A percentile compares a stretch with the other conserved stretches of the same genome.
phyloP scores from a whole-genome alignment of 2,113 vertebrate genomes.

The Gobio gobio region DNA sequence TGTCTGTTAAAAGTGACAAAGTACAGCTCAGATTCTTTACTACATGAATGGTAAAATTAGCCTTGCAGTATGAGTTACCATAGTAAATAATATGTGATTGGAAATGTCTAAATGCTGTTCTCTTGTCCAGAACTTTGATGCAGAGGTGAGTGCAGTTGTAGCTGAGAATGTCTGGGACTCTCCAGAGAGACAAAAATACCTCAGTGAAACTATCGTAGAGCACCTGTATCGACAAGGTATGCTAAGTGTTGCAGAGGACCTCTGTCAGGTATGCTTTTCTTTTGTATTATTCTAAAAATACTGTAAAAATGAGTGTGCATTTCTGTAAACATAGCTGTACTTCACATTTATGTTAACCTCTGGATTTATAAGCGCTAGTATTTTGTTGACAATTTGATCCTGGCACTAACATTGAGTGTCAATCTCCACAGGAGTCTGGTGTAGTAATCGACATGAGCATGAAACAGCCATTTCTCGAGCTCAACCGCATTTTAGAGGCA shows the following conservation, averaged over 20 bases:
- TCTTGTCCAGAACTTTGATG: slow-evolving; percentile 83
- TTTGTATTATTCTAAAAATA: not conserved
- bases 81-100: not conserved
- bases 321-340: not conserved
- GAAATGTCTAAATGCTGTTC: not conserved
- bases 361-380: not conserved
- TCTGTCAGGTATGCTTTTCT: slow-evolving; percentile 82
- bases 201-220: slow-evolving; percentile 88
- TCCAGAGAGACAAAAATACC: slow-evolving; percentile 84
- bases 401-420: not conserved
- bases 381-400: not conserved
- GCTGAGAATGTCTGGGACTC: slow-evolving; percentile 87
- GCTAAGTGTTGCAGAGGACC: slow-evolving; percentile 88
- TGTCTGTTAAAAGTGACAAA: not conserved
- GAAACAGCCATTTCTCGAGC: slow-evolving; percentile 89
- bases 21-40: not conserved
- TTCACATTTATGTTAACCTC: not conserved
- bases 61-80: not conserved
- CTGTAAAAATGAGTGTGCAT: not conserved
- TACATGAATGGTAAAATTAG: not conserved
- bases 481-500: slow-evolving; percentile 88
- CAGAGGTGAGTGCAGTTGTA: slow-evolving; percentile 88
- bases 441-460: slow-evolving; percentile 88
- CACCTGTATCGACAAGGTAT: slow-evolving; percentile 90
- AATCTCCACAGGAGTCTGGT: slow-evolving; percentile 79